Conservation (phyloP, 2,797 vertebrate species). For the Balearica regulorum region DNA sequence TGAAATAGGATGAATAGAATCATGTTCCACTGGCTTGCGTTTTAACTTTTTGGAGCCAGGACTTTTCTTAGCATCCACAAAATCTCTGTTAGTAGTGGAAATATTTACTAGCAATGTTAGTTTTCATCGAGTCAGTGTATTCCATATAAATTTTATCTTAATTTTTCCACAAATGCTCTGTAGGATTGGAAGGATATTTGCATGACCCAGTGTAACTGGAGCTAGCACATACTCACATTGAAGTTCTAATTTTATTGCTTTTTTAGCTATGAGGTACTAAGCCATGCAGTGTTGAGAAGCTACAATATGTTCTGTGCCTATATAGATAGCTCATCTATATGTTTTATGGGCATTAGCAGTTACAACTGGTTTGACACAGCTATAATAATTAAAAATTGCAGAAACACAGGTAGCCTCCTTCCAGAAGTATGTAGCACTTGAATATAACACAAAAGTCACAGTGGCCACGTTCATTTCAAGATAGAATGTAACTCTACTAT, state of each 20-base stretch:
- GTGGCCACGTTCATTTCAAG: neutral
- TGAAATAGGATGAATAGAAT: neutral
- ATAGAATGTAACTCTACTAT: neutral
- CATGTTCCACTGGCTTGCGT: neutral
- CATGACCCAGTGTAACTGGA: neutral
- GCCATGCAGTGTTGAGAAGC: neutral
- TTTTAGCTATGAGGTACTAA: neutral
- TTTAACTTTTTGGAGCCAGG: neutral
- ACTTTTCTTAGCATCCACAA: neutral
- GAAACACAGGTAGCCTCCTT: neutral
- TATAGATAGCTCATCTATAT: neutral
- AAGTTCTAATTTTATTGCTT: neutral
- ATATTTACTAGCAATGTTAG: neutral
- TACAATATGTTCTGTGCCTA: neutral
- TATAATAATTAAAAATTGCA: neutral
- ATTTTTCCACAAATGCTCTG: neutral
- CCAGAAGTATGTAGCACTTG: neutral
- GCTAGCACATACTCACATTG: too few relatives aligned
- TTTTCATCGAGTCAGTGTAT: neutral
- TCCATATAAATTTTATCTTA: neutral
- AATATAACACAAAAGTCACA: neutral
- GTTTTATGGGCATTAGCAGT: neutral
- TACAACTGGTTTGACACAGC: neutral
- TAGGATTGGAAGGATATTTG: neutral
- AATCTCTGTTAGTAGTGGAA: neutral